A percentile compares a stretch with the other conserved stretches of the same genome.
These are phyloP conservation scores for Andrena marginata DNA, from an alignment of 2,888 invertebrate species.

Conservation along the genomic window DNA sequence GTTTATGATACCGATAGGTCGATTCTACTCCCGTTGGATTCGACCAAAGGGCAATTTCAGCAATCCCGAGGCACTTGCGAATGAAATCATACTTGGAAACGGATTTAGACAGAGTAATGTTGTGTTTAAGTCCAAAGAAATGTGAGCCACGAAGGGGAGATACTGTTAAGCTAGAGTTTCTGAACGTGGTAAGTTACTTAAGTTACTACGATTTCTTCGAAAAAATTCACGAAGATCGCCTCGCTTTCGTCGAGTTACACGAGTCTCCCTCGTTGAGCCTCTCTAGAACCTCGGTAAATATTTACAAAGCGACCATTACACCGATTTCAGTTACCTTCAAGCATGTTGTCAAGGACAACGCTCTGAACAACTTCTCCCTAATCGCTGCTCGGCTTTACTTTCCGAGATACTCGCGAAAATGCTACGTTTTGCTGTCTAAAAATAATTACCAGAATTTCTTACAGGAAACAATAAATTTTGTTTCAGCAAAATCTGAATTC, in stretches of 20 bases:
- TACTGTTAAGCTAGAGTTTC: conserved; percentile 59
- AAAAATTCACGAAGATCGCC: not conserved
- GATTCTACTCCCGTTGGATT: conserved; percentile 59
- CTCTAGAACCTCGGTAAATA: too few relatives aligned
- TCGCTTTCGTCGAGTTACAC: too few relatives aligned
- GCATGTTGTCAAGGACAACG: too few relatives aligned
- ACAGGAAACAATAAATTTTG: not conserved
- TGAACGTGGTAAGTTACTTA: conserved; percentile 69
- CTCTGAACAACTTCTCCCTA: too few relatives aligned
- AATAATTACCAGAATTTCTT: too few relatives aligned
- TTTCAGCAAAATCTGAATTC: conserved; percentile 27
- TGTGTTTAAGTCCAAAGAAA: conserved; percentile 66
- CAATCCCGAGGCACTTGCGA: conserved; percentile 77
- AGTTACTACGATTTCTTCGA: not conserved
- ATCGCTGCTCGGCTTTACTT: too few relatives aligned
- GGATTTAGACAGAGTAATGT: conserved; percentile 75
- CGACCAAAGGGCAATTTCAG: conserved; percentile 64
- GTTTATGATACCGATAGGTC: conserved; percentile 56
- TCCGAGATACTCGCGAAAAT: too few relatives aligned
- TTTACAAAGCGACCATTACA: too few relatives aligned
- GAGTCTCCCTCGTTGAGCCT: too few relatives aligned
- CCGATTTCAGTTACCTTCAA: too few relatives aligned
- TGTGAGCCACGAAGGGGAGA: conserved; percentile 64
- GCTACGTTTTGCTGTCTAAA: too few relatives aligned
- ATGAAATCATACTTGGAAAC: conserved; percentile 80